phyloP scores from a whole-genome alignment of 2,888 invertebrate genomes.

The Eristalis intricaria region DNA sequence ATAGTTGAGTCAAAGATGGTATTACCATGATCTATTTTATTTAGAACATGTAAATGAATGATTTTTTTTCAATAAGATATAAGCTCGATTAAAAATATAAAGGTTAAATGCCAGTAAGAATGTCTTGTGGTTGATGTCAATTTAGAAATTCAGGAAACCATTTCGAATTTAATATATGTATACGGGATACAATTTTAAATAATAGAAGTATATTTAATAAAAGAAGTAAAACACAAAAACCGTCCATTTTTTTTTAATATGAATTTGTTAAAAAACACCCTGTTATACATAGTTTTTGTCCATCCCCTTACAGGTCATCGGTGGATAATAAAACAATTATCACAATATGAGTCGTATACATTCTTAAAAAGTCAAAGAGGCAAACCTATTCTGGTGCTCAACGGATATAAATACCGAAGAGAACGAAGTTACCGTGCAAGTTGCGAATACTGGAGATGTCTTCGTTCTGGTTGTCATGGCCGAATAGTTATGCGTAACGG shows the following conservation, averaged over 20 bases:
- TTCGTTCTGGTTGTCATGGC: constrained; percentile 72
- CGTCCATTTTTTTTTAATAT: not conserved
- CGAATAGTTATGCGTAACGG: constrained; percentile 73
- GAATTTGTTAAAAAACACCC: not conserved
- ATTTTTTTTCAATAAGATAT: no score
- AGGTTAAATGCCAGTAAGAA: no score
- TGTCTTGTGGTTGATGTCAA: no score
- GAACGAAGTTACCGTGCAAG: constrained; percentile 65
- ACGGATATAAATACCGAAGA: constrained; percentile 69
- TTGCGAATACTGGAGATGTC: constrained; percentile 74
- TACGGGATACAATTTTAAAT: not conserved
- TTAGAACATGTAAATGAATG: no score
- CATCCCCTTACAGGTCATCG: constrained; percentile 50
- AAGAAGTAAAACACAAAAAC: not conserved
- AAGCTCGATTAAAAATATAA: no score
- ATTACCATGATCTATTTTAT: no score
- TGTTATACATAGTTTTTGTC: constrained; percentile 3
- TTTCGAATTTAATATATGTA: not conserved
- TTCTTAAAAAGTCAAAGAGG: constrained; percentile 73
- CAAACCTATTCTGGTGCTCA: constrained; percentile 70
- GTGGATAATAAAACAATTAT: constrained; percentile 5
- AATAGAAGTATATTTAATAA: not conserved
- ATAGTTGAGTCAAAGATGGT: no score
- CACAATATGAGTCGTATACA: constrained; percentile 22
- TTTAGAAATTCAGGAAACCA: no score